Base-by-base conservation (phyloP, 2,888 invertebrate genomes). In the Ariolimax columbianus region DNA sequence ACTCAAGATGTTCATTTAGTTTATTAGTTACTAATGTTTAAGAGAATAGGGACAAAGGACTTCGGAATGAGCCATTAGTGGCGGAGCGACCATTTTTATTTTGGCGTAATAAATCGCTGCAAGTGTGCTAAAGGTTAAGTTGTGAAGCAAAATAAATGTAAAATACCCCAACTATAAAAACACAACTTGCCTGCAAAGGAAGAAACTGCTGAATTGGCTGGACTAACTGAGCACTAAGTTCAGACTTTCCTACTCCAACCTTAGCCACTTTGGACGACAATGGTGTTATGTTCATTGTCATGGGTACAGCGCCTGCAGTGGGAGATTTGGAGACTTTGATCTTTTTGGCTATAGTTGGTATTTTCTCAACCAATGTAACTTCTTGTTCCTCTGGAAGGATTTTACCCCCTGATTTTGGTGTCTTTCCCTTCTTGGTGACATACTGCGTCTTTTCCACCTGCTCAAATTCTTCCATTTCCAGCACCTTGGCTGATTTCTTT, bases 401-500 rank as follows among this genome's bases (percentile, higher is more conserved):
- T 90, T 90, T 84, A 91, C 92, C 70, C 90, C 90, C 83, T 91
- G 91, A 72, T 30, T 79, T 85, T 66, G 83, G 59, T 33, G 80
- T 59, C 66, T 87, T 86, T 19, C 75, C 77, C 63, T 90, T 91
- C 78, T 91, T 90, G 14, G 83, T 83, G 26, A 84, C 85, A 23
- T 86, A 86, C 82, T 90, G 89, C 55, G 91, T 91, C 83, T 91
- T 91, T 83, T 92, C 93, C 68, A 91, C 90, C 83, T 92, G 92
- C 82, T 92, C 93, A 89, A 91, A 91, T 86, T 93, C 98, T 93
- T 98, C 98, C 95, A 98, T 98, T 94, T 98, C 98, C 94, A 97
- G 96, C 72, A 99, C 95, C 93, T 98, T 98, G 0, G 98, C 98
- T 33, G 98, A 98, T 94, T 98, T 98, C 95, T 98, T 98, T 83